Base-by-base conservation (phyloP, 1,140 invertebrate species). In the Euura lappo region DNA sequence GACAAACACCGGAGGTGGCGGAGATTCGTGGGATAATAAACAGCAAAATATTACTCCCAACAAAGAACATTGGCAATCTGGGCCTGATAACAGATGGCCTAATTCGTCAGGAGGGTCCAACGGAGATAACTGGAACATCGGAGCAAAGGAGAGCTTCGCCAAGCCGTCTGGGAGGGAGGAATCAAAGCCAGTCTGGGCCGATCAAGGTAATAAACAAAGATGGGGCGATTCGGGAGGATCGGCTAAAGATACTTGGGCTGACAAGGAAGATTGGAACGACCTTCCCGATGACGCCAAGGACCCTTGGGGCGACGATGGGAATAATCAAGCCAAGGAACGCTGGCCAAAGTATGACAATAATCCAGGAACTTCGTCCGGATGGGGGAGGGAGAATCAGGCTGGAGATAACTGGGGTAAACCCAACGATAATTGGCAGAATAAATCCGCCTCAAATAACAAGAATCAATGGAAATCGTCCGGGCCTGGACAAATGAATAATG, bases 271-370 rank as follows among this genome's bases (percentile, higher is more conserved):
- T 70, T 86, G 83, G 78, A 77, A 81, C 60, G 87, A 88, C 73
- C 75, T 88, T 43, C 86, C 87, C 0, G 87, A 88, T 70, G 87
- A 88, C 66, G 87, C 87, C 5, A 79, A 80, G 72, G 87, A 88
- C 79, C 87, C 87, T 42, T 88, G 87, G 87, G 86, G 81, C 1
- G 86, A 88, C 45, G 86, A 87, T 66, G 72, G 71, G 44, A 71
- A 60, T 42, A 45, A 68, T 45, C 2, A 45, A 6, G 42, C 72
- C 11, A 72, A 71, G 72, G 70, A 60, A 45, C 68, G 60, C 10
- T 67, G 71, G 43, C 28, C 47, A 8, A 71, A 6, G 65, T 66
- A 66, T 13, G 45, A 70, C 11, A 68, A 11, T 51, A 51, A 44
- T 46, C 64, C 71, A 47, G 6, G 4, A 44, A 6, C 28, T 11